These are phyloP conservation scores for Megaceryle maxima DNA, from an alignment of 2,113 vertebrate species.

Conservation along the genomic window DNA sequence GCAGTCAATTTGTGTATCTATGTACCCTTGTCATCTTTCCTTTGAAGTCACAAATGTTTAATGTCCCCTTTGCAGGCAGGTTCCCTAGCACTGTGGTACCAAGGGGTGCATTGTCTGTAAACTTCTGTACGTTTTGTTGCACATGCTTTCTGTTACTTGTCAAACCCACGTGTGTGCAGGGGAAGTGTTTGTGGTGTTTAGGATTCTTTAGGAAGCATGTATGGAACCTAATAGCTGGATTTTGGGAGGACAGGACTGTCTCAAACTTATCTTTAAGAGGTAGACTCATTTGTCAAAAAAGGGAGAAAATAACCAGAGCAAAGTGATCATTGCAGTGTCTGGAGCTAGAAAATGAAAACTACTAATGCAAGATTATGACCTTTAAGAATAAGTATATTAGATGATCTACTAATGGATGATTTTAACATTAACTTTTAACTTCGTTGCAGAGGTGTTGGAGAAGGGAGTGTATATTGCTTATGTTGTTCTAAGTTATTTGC, in stretches of 20 bases:
- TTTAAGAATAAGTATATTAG: background rate
- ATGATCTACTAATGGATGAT: background rate
- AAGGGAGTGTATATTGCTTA: background rate
- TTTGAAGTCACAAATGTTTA: background rate
- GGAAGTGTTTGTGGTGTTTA: background rate
- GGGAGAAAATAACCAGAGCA: background rate
- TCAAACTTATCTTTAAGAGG: background rate
- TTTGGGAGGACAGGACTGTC: background rate
- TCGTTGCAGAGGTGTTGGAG: rapidly evolving
- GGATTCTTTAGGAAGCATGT: background rate
- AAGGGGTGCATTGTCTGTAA: background rate
- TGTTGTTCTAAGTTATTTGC: background rate
- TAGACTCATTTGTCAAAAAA: background rate
- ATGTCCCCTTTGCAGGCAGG: background rate
- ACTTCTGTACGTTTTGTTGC: background rate
- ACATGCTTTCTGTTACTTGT: background rate
- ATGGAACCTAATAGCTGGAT: background rate
- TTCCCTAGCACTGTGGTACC: background rate
- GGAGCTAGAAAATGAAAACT: background rate
- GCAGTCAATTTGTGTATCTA: background rate
- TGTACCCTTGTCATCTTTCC: background rate
- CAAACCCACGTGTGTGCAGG: background rate
- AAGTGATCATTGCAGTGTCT: background rate
- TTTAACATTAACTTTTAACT: background rate
- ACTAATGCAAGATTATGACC: background rate